These are phyloP conservation scores for Manacus vitellinus DNA, from an alignment of 2,113 vertebrate genomes.

Conservation along the genomic window DNA sequence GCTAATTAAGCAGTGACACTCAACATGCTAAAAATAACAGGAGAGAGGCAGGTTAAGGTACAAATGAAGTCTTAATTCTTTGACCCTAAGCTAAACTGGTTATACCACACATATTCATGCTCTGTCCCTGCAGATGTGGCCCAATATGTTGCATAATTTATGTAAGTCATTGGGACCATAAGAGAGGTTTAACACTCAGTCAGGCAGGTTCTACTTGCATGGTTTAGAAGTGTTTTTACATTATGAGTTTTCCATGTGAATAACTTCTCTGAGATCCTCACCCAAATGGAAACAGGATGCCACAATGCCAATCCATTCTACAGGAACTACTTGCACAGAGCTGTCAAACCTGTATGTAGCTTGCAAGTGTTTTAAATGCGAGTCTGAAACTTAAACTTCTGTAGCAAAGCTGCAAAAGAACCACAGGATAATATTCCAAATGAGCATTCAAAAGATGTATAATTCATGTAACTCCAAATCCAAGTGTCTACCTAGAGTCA, in stretches of 20 bases:
- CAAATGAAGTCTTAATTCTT: not conserved
- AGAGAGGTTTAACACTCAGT: not conserved
- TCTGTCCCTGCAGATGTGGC: not conserved
- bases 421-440: not conserved
- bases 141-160: not conserved
- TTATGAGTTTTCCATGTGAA: not conserved
- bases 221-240: not conserved
- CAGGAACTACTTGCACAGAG: not conserved
- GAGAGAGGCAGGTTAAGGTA: not conserved
- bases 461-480: not conserved
- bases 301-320: not conserved
- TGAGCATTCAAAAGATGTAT: not conserved
- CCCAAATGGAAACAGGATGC: not conserved
- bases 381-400: not conserved
- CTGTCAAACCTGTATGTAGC: not conserved
- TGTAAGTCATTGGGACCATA: not conserved
- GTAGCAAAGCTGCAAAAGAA: conserved; percentile 5
- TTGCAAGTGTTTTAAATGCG: not conserved
- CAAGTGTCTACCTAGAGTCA: not conserved
- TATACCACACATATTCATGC: not conserved
- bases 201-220: not conserved
- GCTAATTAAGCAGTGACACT: not conserved
- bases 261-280: not conserved
- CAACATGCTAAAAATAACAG: not conserved
- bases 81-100: not conserved